A percentile compares a stretch with the other conserved stretches of the same genome.
Evolutionary conservation across 2,113 vertebrate species (phyloP).

Genomic region (Gavialis gangeticus): DNA sequence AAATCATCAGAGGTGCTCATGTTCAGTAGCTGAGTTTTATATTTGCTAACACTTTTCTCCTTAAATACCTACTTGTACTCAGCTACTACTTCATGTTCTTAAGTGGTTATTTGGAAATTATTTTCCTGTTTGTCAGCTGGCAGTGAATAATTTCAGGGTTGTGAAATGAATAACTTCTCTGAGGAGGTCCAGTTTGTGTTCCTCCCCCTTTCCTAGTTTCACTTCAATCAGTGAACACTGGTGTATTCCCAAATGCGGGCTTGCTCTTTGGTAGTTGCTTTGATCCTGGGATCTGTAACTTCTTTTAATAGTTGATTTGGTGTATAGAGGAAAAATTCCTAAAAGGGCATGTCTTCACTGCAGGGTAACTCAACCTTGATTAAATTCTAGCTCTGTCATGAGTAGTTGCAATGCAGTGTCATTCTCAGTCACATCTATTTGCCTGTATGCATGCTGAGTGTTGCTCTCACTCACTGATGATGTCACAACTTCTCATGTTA

Average conservation of each 20-base stretch:
- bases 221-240: not conserved
- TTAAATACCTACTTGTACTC: not conserved
- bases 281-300: not conserved
- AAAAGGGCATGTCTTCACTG: not conserved
- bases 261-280: not conserved
- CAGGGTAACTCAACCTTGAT: not conserved
- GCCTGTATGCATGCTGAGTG: not conserved
- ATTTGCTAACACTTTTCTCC: no score
- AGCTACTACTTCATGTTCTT: not conserved
- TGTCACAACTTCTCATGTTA: not conserved
- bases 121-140: not conserved
- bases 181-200: not conserved
- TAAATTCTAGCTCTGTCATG: not conserved
- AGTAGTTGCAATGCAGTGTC: not conserved
- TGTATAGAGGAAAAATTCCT: not conserved
- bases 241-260: not conserved
- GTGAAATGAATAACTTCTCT: not conserved
- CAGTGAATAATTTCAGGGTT: not conserved
- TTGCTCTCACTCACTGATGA: not conserved
- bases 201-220: not conserved
- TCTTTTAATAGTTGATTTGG: not conserved
- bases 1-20: not conserved
- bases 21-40: not conserved
- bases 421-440: not conserved
- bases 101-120: not conserved